A percentile compares a stretch with the other conserved stretches of the same genome.
Conservation (phyloP, 2,888 invertebrate species). For the Frankliniella intonsa region DNA sequence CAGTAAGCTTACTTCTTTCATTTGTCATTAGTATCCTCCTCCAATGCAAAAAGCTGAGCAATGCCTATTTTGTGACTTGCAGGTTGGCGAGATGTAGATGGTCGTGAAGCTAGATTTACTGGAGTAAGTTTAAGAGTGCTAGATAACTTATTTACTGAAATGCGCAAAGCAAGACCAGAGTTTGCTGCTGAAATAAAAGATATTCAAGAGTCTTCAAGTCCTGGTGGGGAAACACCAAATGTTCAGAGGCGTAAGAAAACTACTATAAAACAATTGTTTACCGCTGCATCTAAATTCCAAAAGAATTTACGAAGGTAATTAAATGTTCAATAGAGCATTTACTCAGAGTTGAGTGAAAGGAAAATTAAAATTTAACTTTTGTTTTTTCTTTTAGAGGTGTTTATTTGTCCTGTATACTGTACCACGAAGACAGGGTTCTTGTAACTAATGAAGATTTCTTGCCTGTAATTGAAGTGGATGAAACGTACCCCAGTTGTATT, state of each 20-base stretch:
- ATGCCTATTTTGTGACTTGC: constrained; percentile 33
- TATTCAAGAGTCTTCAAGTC: constrained; percentile 38
- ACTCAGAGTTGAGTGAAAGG: not conserved
- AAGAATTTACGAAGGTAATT: constrained; percentile 76
- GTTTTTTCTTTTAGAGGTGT: constrained; percentile 64
- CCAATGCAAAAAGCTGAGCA: constrained; percentile 27
- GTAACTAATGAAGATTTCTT: constrained; percentile 96
- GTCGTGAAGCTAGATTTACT: constrained; percentile 58
- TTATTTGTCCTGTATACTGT: constrained; percentile 86
- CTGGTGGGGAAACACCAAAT: constrained; percentile 57
- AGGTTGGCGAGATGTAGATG: constrained; percentile 85
- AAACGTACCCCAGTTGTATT: constrained; percentile 86
- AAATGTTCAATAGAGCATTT: not conserved
- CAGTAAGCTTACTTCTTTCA: constrained; percentile 57
- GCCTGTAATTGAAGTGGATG: constrained; percentile 95
- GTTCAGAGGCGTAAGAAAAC: constrained; percentile 72
- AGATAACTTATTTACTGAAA: constrained; percentile 68
- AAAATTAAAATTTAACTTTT: not conserved
- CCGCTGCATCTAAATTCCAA: constrained; percentile 94
- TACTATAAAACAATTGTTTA: constrained; percentile 89
- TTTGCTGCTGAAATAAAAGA: constrained; percentile 57
- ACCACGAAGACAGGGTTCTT: constrained; percentile 91
- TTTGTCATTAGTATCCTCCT: not conserved
- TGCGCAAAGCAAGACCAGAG: constrained; percentile 57
- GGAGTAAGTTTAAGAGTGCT: constrained; percentile 66